These are phyloP conservation scores for Sinonovacula constricta DNA, from an alignment of 1,140 invertebrate genomes.

Conservation along the genomic window DNA sequence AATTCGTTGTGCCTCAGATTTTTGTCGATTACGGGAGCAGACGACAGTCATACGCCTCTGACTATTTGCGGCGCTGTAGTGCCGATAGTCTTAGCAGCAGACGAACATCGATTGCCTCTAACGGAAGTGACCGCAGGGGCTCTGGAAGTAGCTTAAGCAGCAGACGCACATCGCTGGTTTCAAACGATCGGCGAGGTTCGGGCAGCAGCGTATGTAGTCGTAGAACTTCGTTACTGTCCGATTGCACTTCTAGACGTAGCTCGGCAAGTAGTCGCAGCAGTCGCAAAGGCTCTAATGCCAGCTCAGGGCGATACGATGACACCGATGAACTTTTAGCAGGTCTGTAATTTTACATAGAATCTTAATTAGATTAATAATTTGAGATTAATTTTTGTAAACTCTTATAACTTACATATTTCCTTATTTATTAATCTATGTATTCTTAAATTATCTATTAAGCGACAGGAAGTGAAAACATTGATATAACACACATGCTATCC, in stretches of 20 bases:
- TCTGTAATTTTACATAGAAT: too few relatives aligned
- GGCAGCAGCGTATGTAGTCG: slow-evolving; percentile 65
- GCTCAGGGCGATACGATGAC: slow-evolving; percentile 61
- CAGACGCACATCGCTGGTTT: slow-evolving; percentile 62
- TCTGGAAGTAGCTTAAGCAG: slow-evolving; percentile 67
- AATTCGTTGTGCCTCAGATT: slow-evolving; percentile 69
- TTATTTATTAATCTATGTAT: too few relatives aligned
- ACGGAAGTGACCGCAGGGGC: slow-evolving; percentile 55
- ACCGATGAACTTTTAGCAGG: slow-evolving; percentile 63
- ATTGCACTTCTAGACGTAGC: slow-evolving; percentile 57
- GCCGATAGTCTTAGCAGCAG: slow-evolving; percentile 55
- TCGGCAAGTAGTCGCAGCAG: slow-evolving; percentile 61
- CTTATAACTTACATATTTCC: too few relatives aligned
- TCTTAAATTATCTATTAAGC: too few relatives aligned
- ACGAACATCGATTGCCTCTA: slow-evolving; percentile 47
- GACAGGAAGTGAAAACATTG: too few relatives aligned
- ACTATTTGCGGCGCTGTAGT: slow-evolving; percentile 47
- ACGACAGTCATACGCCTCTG: slow-evolving; percentile 65
- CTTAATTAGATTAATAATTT: too few relatives aligned
- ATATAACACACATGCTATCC: too few relatives aligned
- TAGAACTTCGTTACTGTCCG: slow-evolving; percentile 65
- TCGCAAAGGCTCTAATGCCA: slow-evolving; percentile 65
- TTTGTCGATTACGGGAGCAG: slow-evolving; percentile 71
- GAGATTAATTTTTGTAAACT: too few relatives aligned
- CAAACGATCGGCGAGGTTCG: slow-evolving; percentile 63